phyloP scores from a whole-genome alignment of 2,797 vertebrate genomes.

The Chiloscyllium punctatum region DNA sequence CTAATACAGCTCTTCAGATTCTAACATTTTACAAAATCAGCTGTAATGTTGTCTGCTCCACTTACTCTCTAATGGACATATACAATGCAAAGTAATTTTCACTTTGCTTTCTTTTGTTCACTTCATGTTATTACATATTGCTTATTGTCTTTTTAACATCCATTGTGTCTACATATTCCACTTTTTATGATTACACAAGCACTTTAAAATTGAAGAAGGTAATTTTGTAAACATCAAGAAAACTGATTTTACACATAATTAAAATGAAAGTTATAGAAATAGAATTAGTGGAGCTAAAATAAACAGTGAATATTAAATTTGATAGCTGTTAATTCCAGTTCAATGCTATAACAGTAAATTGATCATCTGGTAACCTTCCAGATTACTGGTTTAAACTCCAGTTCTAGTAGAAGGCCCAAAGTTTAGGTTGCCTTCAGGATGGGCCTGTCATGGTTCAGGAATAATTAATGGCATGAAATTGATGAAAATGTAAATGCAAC shows the following conservation, averaged over 20 bases:
- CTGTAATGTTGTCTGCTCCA: background rate
- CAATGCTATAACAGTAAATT: constrained; percentile 48
- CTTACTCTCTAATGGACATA: background rate
- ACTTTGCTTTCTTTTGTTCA: background rate
- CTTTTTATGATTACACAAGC: background rate
- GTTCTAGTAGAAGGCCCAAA: constrained; percentile 61
- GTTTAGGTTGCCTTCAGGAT: constrained; percentile 54
- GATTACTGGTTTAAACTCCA: constrained; percentile 55
- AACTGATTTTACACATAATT: background rate
- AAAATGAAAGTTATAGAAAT: constrained; percentile 9
- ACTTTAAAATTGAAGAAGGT: background rate
- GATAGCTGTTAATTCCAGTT: constrained; percentile 52
- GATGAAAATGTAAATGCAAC: constrained; percentile 40
- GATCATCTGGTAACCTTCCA: constrained; percentile 53
- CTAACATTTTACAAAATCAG: background rate
- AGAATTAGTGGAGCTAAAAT: constrained; percentile 53
- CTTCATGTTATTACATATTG: background rate
- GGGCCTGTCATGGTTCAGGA: constrained; percentile 50
- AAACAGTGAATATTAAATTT: constrained; percentile 48
- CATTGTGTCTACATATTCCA: background rate
- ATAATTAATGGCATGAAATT: constrained; percentile 45
- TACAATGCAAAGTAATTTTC: background rate
- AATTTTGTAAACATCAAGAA: constrained; percentile 13
- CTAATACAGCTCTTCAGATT: background rate
- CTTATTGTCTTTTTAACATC: background rate